These are phyloP conservation scores for Thalassarche chlororhynchos DNA, from an alignment of 2,113 vertebrate genomes.

Conservation along the genomic window DNA sequence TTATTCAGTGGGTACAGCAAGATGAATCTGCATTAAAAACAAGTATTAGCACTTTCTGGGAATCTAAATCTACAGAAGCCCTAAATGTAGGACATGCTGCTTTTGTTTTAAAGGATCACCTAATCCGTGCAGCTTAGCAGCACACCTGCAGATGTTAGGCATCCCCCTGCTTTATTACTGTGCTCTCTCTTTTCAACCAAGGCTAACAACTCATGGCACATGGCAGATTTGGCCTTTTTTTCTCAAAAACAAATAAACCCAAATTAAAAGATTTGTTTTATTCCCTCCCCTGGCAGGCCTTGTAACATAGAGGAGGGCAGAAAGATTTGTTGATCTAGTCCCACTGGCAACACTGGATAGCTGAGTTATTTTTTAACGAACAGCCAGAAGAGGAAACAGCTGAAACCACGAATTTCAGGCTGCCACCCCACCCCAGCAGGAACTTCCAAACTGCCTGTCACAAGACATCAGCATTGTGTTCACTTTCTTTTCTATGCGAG, in stretches of 20 bases:
- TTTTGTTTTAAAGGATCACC: not conserved
- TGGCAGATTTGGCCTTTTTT: not conserved
- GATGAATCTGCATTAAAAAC: slow-evolving; percentile 6
- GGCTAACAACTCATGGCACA: not conserved
- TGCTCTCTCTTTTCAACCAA: not conserved
- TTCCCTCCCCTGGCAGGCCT: not conserved
- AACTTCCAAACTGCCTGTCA: not conserved
- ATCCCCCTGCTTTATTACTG: not conserved
- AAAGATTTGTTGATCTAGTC: not conserved
- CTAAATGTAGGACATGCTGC: not conserved
- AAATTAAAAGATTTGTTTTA: not conserved
- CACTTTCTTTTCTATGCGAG: not conserved
- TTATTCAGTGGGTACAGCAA: not conserved
- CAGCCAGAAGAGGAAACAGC: not conserved
- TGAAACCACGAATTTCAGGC: not conserved
- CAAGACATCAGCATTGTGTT: not conserved
- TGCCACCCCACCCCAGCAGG: not conserved
- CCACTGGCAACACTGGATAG: not conserved
- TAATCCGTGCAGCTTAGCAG: not conserved
- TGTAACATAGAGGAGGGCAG: not conserved
- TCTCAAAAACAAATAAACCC: not conserved
- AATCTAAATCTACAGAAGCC: not conserved
- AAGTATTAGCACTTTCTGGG: not conserved
- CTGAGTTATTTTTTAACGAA: not conserved
- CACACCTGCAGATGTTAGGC: not conserved